Evolutionary conservation across 2,113 vertebrate genomes (phyloP).

Genomic region (Lampris megalopsis): DNA sequence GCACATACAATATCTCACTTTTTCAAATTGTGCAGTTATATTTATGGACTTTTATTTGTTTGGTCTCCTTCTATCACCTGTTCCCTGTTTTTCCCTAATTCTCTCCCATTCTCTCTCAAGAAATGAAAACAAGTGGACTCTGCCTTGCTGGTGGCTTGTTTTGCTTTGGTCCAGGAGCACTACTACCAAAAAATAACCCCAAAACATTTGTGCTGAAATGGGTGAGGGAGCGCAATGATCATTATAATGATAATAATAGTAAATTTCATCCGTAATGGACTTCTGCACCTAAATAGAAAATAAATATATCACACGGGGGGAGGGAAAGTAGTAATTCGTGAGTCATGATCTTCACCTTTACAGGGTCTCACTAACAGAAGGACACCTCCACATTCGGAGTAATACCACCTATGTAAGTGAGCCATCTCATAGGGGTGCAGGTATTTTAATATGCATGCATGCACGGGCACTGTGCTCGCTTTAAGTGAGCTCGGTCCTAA

Average conservation of each 20-base stretch:
- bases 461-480: constrained; percentile 18
- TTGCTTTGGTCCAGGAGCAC: constrained; percentile 61
- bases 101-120: constrained; percentile 64
- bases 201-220: constrained; percentile 51
- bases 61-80: constrained; percentile 55
- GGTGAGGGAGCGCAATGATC: constrained; percentile 57
- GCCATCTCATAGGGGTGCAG: constrained; percentile 18
- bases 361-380: constrained; percentile 51
- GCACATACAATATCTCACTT: constrained; percentile 17
- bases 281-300: too few relatives aligned
- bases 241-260: too few relatives aligned
- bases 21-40: constrained; percentile 25
- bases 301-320: too few relatives aligned
- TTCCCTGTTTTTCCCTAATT: constrained; percentile 48
- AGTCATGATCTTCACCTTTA: constrained; percentile 62
- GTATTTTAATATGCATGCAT: constrained; percentile 20
- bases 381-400: constrained; percentile 44
- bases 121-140: constrained; percentile 76
- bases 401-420: constrained; percentile 2
- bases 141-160: constrained; percentile 60
- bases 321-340: constrained; percentile 54
- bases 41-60: constrained; percentile 39
- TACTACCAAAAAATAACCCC: constrained; percentile 60
- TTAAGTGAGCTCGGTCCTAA: constrained; percentile 29
- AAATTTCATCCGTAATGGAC: too few relatives aligned